These are phyloP conservation scores for Melitaea athalia DNA, from an alignment of 2,888 invertebrate species.

Conservation along the genomic window DNA sequence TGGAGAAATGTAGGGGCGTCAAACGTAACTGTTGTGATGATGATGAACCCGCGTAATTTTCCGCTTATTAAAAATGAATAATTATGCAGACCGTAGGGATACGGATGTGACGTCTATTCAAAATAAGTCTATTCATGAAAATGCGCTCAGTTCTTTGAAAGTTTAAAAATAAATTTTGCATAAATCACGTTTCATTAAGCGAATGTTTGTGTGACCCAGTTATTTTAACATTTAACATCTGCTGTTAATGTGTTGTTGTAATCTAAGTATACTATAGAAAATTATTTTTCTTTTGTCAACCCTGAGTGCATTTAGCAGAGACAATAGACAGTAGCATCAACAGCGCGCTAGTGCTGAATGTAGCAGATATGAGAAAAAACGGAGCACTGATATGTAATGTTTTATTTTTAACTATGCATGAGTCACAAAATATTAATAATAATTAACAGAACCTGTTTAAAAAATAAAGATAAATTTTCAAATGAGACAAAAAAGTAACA, in stretches of 20 bases:
- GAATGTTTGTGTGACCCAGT: not conserved
- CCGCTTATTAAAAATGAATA: slow-evolving; percentile 64
- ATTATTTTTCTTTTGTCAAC: slow-evolving; percentile 38
- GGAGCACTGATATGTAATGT: slow-evolving; percentile 43
- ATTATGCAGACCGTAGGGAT: slow-evolving; percentile 48
- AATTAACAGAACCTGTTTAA: not conserved
- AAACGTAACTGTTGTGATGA: slow-evolving; percentile 49
- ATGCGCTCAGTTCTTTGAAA: not conserved
- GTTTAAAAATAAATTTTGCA: not conserved
- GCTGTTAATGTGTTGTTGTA: not conserved
- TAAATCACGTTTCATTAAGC: not conserved
- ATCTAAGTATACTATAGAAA: not conserved
- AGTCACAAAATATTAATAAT: not conserved
- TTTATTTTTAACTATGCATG: not conserved
- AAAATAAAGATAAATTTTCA: too few relatives aligned
- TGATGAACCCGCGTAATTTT: slow-evolving; percentile 62
- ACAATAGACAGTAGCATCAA: slow-evolving; percentile 53
- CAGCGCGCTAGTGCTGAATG: slow-evolving; percentile 38
- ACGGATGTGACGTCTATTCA: slow-evolving; percentile 36
- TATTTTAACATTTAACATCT: slow-evolving; percentile 1
- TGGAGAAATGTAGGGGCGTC: slow-evolving; percentile 73
- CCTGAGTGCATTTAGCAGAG: slow-evolving; percentile 48
- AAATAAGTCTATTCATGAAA: slow-evolving; percentile 8
- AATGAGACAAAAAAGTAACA: too few relatives aligned
- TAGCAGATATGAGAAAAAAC: slow-evolving; percentile 49